These are phyloP conservation scores for Lithophane socia DNA, from an alignment of 2,888 invertebrate species.

Conservation along the genomic window DNA sequence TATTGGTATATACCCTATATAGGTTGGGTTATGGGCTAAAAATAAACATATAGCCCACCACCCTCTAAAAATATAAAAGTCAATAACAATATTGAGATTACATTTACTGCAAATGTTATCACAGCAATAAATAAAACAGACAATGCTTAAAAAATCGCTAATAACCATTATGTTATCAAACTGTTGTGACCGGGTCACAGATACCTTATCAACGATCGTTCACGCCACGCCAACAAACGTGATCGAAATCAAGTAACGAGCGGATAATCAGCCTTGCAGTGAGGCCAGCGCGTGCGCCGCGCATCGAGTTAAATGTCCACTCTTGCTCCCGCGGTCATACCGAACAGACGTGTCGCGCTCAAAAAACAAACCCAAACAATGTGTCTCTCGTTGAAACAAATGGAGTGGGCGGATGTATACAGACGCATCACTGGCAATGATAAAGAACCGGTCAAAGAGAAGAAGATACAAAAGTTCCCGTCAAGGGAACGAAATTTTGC, in stretches of 20 bases:
- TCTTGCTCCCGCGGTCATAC: constrained; percentile 50
- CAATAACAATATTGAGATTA: constrained; percentile 25
- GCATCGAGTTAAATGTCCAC: constrained; percentile 57
- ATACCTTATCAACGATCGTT: constrained; percentile 78
- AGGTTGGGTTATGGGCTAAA: neutral
- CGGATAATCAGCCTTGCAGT: constrained; percentile 65
- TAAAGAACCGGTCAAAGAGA: constrained; percentile 71
- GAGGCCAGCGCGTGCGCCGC: constrained; percentile 67
- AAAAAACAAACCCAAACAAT: constrained; percentile 68
- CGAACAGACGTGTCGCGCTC: constrained; percentile 52
- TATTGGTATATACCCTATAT: neutral
- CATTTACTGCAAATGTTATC: constrained; percentile 37
- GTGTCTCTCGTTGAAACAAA: constrained; percentile 86
- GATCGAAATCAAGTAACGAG: constrained; percentile 69
- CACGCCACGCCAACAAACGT: constrained; percentile 71
- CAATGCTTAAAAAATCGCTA: constrained; percentile 35
- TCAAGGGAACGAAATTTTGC: constrained; percentile 93
- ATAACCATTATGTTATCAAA: constrained; percentile 58
- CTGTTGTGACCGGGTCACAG: constrained; percentile 72
- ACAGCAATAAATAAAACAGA: constrained; percentile 24
- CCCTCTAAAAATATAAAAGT: constrained; percentile 1
- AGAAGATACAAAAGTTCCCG: constrained; percentile 91
- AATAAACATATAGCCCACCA: neutral
- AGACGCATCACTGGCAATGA: constrained; percentile 78
- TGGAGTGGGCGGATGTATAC: constrained; percentile 85